phyloP scores from a whole-genome alignment of 37 sponge, comb jelly and placozoan genomes.

The Geodia barretti region DNA sequence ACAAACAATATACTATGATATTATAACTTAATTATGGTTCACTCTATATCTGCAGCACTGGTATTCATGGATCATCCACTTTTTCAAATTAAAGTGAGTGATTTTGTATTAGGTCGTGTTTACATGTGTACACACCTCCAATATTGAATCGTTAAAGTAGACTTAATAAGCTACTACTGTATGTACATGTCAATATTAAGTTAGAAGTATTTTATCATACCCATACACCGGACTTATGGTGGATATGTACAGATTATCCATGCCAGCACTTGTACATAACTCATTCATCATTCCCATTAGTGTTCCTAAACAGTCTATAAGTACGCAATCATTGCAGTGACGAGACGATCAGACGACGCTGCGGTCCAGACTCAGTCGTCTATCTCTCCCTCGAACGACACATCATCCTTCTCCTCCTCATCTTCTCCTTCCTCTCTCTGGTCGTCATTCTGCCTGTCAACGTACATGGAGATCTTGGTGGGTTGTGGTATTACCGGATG shows the following conservation, averaged over 20 bases:
- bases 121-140: not conserved
- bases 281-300: too few species aligned
- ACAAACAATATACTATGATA: too few species aligned
- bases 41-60: slow-evolving; percentile 15
- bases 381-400: slow-evolving; percentile 46
- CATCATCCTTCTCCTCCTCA: slow-evolving; percentile 27
- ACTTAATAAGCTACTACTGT: not conserved
- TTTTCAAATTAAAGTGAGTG: slow-evolving; percentile 41
- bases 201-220: too few species aligned
- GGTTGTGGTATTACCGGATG: not conserved
- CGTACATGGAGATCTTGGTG: slow-evolving; percentile 29
- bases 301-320: too few species aligned
- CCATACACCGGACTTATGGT: too few species aligned
- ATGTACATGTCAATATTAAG: not conserved
- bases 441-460: slow-evolving; percentile 54
- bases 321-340: too few species aligned
- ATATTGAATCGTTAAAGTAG: not conserved
- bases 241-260: too few species aligned
- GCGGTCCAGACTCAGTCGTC: slow-evolving; percentile 61
- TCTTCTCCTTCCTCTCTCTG: slow-evolving; percentile 38
- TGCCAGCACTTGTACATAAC: too few species aligned
- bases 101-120: not conserved
- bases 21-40: too few species aligned
- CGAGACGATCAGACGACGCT: slow-evolving; percentile 25
- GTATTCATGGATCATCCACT: slow-evolving; percentile 48